A percentile compares a stretch with the other conserved stretches of the same genome.
These are phyloP conservation scores for Microtus obscurus DNA, from an alignment of 2,797 vertebrate species.

Conservation along the genomic window DNA sequence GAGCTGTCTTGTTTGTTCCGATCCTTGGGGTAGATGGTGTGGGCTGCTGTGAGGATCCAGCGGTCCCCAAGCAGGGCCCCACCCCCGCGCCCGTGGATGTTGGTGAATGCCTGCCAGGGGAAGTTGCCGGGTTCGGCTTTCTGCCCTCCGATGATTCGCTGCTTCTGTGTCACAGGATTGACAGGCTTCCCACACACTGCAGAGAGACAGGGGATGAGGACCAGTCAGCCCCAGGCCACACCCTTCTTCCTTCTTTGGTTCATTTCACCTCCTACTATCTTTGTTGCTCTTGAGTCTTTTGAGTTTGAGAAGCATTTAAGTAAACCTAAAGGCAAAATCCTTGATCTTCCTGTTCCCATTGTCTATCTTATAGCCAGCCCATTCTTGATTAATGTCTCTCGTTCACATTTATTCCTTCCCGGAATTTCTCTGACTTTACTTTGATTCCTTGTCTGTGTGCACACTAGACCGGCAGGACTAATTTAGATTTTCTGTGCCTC, in stretches of 20 bases:
- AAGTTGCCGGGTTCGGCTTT: conserved; percentile 85
- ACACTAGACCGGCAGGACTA: not conserved
- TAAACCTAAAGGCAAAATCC: too few species aligned
- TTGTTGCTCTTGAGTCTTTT: not conserved
- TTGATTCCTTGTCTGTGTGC: not conserved
- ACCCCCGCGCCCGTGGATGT: conserved; percentile 82
- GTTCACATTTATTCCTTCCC: not conserved
- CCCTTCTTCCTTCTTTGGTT: not conserved
- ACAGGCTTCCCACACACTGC: conserved; percentile 89
- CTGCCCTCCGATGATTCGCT: conserved; percentile 85
- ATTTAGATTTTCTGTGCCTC: not conserved
- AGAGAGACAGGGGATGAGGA: conserved; percentile 3
- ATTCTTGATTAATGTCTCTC: not conserved
- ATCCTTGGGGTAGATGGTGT: conserved; percentile 84
- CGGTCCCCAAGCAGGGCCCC: conserved; percentile 87
- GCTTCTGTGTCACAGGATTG: conserved; percentile 69
- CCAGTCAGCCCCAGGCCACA: not conserved
- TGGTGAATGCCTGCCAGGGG: conserved; percentile 88
- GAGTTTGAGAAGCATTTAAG: too few species aligned
- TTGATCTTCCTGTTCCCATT: not conserved
- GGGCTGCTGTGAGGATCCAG: conserved; percentile 90
- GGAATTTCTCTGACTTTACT: not conserved
- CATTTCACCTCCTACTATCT: not conserved
- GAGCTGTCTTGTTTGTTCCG: not conserved
- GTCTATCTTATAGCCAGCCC: not conserved